Conservation (phyloP, 2,888 invertebrate genomes). For the Julus scanicus region DNA sequence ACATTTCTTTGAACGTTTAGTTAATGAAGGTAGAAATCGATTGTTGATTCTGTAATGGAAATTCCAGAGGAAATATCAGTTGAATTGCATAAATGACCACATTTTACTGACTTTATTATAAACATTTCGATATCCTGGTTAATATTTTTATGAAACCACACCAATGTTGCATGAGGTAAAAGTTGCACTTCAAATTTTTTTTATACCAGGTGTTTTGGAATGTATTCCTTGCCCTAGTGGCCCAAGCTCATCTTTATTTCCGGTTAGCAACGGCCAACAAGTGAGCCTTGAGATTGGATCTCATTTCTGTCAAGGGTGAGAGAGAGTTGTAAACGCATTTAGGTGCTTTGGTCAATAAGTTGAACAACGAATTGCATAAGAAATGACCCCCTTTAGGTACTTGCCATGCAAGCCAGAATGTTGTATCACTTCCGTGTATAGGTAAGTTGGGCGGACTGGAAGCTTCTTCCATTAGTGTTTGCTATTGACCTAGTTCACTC, state of each 20-base stretch:
- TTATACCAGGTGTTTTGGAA: too few species aligned
- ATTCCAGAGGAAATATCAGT: background rate
- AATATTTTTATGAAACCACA: too few species aligned
- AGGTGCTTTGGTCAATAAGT: slow-evolving; percentile 37
- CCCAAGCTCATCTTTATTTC: background rate
- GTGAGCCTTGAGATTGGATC: background rate
- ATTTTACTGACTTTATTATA: too few species aligned
- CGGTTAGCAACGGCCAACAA: background rate
- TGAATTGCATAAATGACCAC: background rate
- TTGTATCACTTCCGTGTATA: slow-evolving; percentile 47
- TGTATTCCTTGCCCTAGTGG: background rate
- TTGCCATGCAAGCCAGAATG: background rate
- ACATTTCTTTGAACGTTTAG: background rate
- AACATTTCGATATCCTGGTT: too few species aligned
- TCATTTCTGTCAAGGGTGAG: background rate
- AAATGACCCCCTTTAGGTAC: slow-evolving; percentile 45
- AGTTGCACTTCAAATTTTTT: too few species aligned
- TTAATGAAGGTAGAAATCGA: background rate
- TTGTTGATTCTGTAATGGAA: background rate
- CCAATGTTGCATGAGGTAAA: too few species aligned
- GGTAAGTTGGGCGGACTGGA: slow-evolving; percentile 13
- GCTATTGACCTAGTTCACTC: slow-evolving; percentile 46
- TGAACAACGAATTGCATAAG: background rate
- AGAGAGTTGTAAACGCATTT: slow-evolving; percentile 46
- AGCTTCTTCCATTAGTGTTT: slow-evolving; percentile 4